phyloP scores from a whole-genome alignment of 35 echinoderm and acorn worm species.

The Ophioderma brevispina region DNA sequence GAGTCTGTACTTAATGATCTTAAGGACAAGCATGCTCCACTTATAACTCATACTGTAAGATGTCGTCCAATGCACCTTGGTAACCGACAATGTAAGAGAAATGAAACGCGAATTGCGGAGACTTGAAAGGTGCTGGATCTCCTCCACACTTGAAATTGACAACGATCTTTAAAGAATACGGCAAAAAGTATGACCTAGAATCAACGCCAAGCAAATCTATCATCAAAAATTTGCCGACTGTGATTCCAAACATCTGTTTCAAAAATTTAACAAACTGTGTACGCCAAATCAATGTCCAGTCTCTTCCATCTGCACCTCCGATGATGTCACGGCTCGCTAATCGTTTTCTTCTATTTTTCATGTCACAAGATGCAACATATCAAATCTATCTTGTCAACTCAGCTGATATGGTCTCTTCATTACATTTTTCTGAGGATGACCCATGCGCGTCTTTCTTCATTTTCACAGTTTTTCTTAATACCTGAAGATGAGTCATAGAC shows the following conservation, averaged over 20 bases:
- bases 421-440: neutral
- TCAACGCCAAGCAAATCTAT: constrained; percentile 6
- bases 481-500: neutral
- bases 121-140: constrained; percentile 9
- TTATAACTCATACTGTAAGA: constrained; percentile 7
- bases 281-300: neutral
- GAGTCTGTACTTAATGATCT: constrained; percentile 29
- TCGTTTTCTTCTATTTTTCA: constrained; percentile 11
- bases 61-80: constrained; percentile 66
- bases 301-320: neutral
- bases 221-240: constrained; percentile 17
- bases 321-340: neutral
- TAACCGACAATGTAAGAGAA: constrained; percentile 42
- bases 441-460: neutral
- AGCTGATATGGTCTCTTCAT: too few species aligned
- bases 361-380: constrained; percentile 11
- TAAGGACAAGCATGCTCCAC: constrained; percentile 49
- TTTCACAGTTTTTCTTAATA: neutral
- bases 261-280: constrained; percentile 21
- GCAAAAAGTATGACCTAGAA: constrained; percentile 9
- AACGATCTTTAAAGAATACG: constrained; percentile 20
- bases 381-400: neutral
- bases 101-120: constrained; percentile 19
- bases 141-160: constrained; percentile 17
- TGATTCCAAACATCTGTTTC: neutral